These are phyloP conservation scores for Aurelia sp. DNA, from an alignment of 30 jellyfish, hydroid and myxozoan genomes.

Conservation along the genomic window DNA sequence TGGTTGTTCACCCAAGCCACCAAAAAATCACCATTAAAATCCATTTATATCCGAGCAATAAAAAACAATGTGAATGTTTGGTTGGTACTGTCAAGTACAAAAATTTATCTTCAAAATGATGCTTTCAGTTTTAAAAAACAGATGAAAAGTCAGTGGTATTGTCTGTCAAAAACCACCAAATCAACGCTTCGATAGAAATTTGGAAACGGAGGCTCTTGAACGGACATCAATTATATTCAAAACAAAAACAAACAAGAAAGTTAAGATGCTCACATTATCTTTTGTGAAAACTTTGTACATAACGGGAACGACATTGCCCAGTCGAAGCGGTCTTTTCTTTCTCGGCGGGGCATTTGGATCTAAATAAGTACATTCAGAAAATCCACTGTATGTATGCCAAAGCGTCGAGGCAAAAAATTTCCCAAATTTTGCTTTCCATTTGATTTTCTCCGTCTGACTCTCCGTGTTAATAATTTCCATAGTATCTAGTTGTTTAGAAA, in stretches of 20 bases:
- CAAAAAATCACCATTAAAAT: too few species aligned
- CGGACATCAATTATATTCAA: neutral
- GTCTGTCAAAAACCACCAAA: too few species aligned
- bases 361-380: conserved; percentile 33
- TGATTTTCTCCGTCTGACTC: conserved; percentile 41
- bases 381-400: conserved; percentile 79
- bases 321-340: conserved; percentile 44
- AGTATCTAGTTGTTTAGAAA: conserved; percentile 52
- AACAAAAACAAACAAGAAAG: neutral
- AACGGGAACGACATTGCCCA: conserved; percentile 49
- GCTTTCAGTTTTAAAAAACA: too few species aligned
- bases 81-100: too few species aligned
- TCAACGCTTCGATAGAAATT: too few species aligned
- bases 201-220: too few species aligned
- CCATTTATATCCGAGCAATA: too few species aligned
- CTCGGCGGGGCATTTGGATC: conserved; percentile 84
- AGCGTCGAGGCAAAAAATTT: conserved; percentile 58
- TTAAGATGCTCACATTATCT: conserved; percentile 58
- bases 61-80: too few species aligned
- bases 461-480: conserved; percentile 57
- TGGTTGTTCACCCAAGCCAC: too few species aligned
- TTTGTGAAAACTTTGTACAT: conserved; percentile 47
- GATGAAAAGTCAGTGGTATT: too few species aligned
- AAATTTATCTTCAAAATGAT: too few species aligned
- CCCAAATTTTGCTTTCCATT: conserved; percentile 73